phyloP scores from a whole-genome alignment of 2,113 vertebrate genomes.

The Chionis minor region DNA sequence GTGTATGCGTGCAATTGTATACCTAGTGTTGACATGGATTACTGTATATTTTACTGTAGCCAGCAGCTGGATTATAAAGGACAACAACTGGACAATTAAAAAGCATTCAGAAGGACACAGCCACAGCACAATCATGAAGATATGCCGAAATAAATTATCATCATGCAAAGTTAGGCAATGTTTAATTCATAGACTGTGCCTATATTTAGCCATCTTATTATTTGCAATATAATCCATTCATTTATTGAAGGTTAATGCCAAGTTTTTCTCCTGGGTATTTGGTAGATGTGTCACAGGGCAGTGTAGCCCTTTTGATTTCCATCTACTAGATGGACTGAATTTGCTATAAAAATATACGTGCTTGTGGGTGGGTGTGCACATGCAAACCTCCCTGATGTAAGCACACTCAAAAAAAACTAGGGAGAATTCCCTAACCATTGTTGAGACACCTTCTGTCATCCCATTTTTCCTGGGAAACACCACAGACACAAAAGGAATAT shows the following conservation, averaged over 20 bases:
- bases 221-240: constrained; percentile 64
- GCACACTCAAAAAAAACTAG: neutral
- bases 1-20: neutral
- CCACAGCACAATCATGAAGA: constrained; percentile 42
- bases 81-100: constrained; percentile 56
- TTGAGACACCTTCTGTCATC: neutral
- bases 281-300: constrained; percentile 27
- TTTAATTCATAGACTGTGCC: constrained; percentile 69
- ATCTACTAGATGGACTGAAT: neutral
- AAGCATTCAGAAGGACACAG: constrained; percentile 56
- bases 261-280: constrained; percentile 49
- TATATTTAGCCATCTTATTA: constrained; percentile 66
- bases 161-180: constrained; percentile 65
- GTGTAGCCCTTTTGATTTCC: constrained; percentile 32
- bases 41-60: constrained; percentile 24
- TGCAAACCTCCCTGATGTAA: neutral
- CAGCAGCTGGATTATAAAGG: constrained; percentile 56
- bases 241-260: constrained; percentile 68
- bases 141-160: constrained; percentile 65
- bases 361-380: neutral
- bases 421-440: neutral
- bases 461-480: neutral
- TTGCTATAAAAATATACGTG: neutral
- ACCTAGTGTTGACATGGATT: neutral
- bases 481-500: neutral